Percentiles rank a stretch among this genome's conserved stretches.
These are phyloP conservation scores for Megaptera novaeangliae DNA, from an alignment of 2,113 vertebrate genomes.

Conservation along the genomic window DNA sequence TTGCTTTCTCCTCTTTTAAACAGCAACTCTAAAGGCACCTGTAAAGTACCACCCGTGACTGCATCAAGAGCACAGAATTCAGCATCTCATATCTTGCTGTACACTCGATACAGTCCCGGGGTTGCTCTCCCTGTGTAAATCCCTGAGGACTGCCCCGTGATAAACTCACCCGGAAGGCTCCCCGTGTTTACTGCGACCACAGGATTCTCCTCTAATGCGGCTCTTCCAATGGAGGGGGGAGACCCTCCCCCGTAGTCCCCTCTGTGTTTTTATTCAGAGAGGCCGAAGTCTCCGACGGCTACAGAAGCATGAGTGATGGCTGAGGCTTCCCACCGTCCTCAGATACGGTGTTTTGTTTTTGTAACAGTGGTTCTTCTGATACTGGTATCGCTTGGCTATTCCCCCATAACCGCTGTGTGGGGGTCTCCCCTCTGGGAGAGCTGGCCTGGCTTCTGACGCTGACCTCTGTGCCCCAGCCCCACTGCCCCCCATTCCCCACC, in stretches of 20 bases:
- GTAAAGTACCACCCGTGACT: not conserved
- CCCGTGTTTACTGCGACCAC: no score
- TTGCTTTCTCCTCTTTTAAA: not conserved
- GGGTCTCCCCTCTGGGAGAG: not conserved
- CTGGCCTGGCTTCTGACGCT: no score
- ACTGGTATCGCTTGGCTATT: not conserved
- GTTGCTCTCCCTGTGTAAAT: not conserved
- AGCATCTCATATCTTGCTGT: not conserved
- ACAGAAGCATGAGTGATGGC: not conserved
- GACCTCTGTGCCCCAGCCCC: not conserved
- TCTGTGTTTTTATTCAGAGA: not conserved
- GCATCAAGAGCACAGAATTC: not conserved
- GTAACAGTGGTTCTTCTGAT: not conserved
- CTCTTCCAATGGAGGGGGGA: no score
- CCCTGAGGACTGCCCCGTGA: not conserved
- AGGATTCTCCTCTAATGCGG: not conserved
- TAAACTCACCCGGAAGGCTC: not conserved
- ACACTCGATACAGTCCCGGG: not conserved
- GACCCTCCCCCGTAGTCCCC: not conserved
- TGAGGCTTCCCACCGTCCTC: not conserved
- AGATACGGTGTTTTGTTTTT: not conserved
- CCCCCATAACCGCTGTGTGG: not conserved
- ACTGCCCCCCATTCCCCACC: not conserved
- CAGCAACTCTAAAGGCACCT: not conserved
- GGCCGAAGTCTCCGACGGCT: not conserved